These are phyloP conservation scores for Electrona antarctica DNA, from an alignment of 2,113 vertebrate species.

Conservation along the genomic window DNA sequence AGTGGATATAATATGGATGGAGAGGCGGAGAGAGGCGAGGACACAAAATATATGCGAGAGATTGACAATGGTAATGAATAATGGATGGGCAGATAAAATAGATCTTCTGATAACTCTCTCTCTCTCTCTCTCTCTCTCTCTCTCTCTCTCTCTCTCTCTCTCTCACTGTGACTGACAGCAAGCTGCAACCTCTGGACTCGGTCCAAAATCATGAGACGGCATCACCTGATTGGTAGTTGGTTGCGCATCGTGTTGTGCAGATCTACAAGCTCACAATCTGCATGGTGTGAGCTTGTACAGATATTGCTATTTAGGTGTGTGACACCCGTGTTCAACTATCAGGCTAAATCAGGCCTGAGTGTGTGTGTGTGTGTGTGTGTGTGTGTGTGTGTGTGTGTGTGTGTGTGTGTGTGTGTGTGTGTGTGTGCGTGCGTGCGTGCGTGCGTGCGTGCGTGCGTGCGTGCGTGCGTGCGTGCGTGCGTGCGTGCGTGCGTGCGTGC, in stretches of 20 bases:
- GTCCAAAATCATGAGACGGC: conserved; percentile 12
- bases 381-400: neutral
- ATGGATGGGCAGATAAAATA: no score
- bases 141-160: conserved; percentile 13
- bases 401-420: conserved; percentile 35
- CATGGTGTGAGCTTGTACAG: no score
- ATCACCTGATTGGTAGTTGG: no score
- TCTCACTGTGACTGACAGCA: conserved; percentile 49
- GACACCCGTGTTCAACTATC: no score
- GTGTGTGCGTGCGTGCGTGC: neutral
- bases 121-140: conserved; percentile 18
- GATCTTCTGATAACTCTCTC: conserved; percentile 21
- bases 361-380: conserved; percentile 10
- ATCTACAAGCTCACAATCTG: no score
- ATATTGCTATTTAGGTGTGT: no score
- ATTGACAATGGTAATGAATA: no score
- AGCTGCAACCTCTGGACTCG: conserved; percentile 52
- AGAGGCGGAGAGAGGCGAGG: no score
- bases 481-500: conserved; percentile 10
- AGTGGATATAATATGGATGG: no score
- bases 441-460: conserved; percentile 5
- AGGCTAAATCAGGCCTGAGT: neutral
- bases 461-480: neutral
- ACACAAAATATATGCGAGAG: no score
- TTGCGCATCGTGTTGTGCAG: no score